Base-by-base conservation (phyloP, 2,888 invertebrate species). In the Drosophila bunnanda region DNA sequence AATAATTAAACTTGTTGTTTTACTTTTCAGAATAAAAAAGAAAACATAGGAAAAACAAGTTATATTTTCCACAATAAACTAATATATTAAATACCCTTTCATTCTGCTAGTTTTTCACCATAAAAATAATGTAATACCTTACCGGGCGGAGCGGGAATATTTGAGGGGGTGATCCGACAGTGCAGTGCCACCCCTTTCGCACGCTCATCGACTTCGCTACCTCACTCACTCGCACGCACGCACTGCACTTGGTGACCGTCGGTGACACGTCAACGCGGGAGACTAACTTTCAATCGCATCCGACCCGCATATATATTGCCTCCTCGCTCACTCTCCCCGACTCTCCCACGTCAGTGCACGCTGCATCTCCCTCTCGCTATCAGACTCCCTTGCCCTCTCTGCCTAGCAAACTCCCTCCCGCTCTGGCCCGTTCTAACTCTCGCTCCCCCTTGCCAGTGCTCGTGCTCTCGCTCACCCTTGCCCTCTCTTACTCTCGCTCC, bases 191-290 rank as follows among this genome's bases (percentile, higher is more conserved):
- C 59, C 59, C 59, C 59, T 55, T 25, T 32, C 12, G 22, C 30
- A 55, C 10, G 39, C 32, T 39, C 9, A 4, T n/a, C 39, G 55
- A 55, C 13, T 15, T 53, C 13, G 17, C 39, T 20, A 20, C 15
- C 59, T 36, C 36, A 30, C 61, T 61, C 7, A 44, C 25, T 39
- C 38, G 12, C 17, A 17, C 28, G 9, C 41, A 17, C 54, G 20
- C 53, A 53, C 5, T 53, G 58, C 53, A 61, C 25, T 34, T 28
- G 15, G 28, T 43, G 57, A 34, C 30, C 50, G 20, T 44, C 8
- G 59, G 61, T 25, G 60, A 38, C 44, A 62, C 30, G 46, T 62
- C 60, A 57, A 17, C 34, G 43, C 28, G 36, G 58, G 28, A 44
- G 20, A 56, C 28, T 20, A 36, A 61, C 50, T 43, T 36, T 44